Evolutionary conservation across 2,113 vertebrate genomes (phyloP), one percentile per base, ranked within the genome.

Genomic region (Acrocephalus kingi): DNA sequence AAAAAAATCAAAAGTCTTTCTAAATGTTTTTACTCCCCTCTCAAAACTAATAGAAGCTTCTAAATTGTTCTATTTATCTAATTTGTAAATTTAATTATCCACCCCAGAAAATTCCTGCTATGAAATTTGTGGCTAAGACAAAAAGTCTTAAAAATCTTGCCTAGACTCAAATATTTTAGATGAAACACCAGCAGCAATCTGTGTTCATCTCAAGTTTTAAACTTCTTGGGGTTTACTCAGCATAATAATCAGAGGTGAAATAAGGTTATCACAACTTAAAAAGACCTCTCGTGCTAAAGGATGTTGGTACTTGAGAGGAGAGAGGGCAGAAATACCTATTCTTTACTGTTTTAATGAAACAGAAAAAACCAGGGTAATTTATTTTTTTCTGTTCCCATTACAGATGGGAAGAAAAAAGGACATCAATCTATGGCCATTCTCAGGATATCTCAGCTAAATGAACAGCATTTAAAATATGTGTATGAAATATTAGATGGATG

Each of bases 361-460:
- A 68, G 35, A 16, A 87, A 84, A 69, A 30, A 1, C 11, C 11
- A 22, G 14, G 15, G 15, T 52, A 46, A 91, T 89, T 84, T 31
- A 33, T 79, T 92, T 92, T 90, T 91, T 67, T 82, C 64, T 75
- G n/a, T 62, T 86, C 84, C 46, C 71, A 88, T 72, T 94, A 81
- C 69, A 94, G 81, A 82, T 76, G 66, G 77, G 84, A 82, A 80
- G n/a, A 78, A 56, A 82, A 89, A 96, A 93, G 13, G 1, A 52
- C 80, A 85, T 64, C 59, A 66, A 75, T 93, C 93, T 90, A 78
- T 83, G 78, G 67, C 83, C 54, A 54, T 84, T 71, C 55, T 74
- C 83, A 59, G 80, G 46, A 37, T 87, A 93, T 84, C 85, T 89
- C 81, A 82, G 20, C 62, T 35, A 64, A 46, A 91, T 61, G 43